These are phyloP conservation scores for Augiades crinisus DNA, from an alignment of 2,888 invertebrate species.

Conservation along the genomic window DNA sequence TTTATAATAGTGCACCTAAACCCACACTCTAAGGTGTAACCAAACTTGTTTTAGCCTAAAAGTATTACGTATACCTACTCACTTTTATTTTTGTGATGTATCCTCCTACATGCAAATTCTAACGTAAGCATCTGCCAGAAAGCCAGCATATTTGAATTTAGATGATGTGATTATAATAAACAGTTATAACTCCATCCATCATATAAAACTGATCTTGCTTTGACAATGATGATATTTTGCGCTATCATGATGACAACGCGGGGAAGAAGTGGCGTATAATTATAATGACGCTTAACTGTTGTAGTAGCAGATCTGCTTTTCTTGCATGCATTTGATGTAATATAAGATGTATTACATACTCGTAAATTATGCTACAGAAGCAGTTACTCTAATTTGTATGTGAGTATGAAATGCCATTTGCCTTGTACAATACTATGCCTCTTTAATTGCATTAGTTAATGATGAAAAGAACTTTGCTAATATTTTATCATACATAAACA, in stretches of 20 bases:
- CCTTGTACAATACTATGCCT: no score
- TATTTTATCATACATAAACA: no score
- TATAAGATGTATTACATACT: not conserved
- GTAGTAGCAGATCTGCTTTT: conserved; percentile 16
- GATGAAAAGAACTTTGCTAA: no score
- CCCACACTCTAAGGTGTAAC: no score
- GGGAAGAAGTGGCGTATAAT: conserved; percentile 32
- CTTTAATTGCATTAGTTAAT: no score
- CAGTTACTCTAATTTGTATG: not conserved
- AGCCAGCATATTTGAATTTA: conserved; percentile 25
- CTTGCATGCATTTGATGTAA: not conserved
- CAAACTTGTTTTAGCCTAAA: no score
- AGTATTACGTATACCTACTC: no score
- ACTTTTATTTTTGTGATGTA: conserved; percentile 4
- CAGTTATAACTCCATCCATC: conserved; percentile 20
- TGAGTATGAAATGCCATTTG: no score
- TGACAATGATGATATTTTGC: conserved; percentile 29
- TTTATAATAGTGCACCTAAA: no score
- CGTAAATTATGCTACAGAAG: not conserved
- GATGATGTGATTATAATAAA: conserved; percentile 25
- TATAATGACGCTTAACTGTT: conserved; percentile 28
- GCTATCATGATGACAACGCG: conserved; percentile 28
- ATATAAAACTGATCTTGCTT: conserved; percentile 18
- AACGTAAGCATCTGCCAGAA: not conserved
- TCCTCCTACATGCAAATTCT: conserved; percentile 9